These are phyloP conservation scores for Ictidomys tridecemlineatus DNA, from an alignment of 2,113 vertebrate species.

Conservation along the genomic window DNA sequence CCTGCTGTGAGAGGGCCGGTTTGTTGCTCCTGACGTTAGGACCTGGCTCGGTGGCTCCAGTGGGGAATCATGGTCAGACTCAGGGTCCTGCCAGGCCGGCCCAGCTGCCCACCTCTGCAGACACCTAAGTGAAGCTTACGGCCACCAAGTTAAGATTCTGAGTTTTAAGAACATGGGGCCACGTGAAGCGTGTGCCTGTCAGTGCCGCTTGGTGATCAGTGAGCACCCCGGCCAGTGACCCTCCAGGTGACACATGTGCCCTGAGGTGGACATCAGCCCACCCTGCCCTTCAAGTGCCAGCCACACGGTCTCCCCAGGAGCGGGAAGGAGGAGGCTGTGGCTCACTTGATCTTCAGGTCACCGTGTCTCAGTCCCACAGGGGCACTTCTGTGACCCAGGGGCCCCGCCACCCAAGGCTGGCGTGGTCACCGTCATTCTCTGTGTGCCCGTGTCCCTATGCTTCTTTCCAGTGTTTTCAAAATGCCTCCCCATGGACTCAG, in stretches of 20 bases:
- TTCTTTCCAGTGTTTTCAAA: not conserved
- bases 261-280: no score
- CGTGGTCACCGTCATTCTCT: no score
- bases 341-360: no score
- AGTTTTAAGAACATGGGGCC: not conserved
- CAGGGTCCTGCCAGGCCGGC: no score
- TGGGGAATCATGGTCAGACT: conserved; percentile 46
- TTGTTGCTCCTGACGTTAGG: conserved; percentile 81
- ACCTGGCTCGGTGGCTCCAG: conserved; percentile 9
- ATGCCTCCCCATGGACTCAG: not conserved
- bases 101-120: not conserved
- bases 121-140: not conserved
- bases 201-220: not conserved
- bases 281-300: no score
- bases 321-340: no score
- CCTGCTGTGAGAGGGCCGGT: conserved; percentile 74
- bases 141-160: not conserved
- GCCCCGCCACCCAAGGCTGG: no score
- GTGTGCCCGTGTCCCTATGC: no score
- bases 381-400: no score
- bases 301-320: no score
- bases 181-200: not conserved
- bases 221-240: not conserved
- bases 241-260: no score
- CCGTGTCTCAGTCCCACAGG: no score